Base-by-base conservation (phyloP, 2,888 invertebrate species). In the Drosophila borborema region DNA sequence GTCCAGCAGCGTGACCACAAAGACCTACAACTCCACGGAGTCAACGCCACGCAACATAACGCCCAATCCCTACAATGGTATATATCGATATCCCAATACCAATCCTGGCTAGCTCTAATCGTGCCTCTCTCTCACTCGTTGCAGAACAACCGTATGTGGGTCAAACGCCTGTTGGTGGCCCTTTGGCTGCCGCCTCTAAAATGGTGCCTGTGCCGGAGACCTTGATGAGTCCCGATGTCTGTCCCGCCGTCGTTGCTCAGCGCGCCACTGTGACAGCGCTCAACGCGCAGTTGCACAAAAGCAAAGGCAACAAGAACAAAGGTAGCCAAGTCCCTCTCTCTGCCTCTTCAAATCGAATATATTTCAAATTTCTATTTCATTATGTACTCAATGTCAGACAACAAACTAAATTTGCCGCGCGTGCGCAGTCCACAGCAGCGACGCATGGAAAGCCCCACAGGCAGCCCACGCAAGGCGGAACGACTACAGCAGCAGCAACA, bases 141-240 rank as follows among this genome's bases (percentile, higher is more conserved):
- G 18, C 20, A 92, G 92, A 92, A 72, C 91, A 92, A 89, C 80
- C 83, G 9, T 86, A 72, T 38, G 67, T 82, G 16, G 81, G 81
- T 12, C 80, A 88, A 65, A 64, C 81, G 14, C 82, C 90, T 0
- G 70, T 69, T 46, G 93, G 91, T 20, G 92, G 92, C 16, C 96
- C 97, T 0, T 92, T 97, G 69, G 96, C 96, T 89, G 96, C 97
- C 12, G 96, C 97, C 12, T 97, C 97, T 0, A 97, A 97, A 93
- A 96, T 97, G 94, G 96, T 97, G 0, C 97, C 97, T 0, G 97
- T 97, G 36, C 97, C 97, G 0, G 97, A 97, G 92, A 96, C 97
- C 0, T 93, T 97, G 2, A 97, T 97, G 96, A 97, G 97, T 90
- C 97, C 97, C 0, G 97, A 97, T 91, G 93, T 93, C 53, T 93